Percentiles rank a stretch among this genome's conserved stretches.
Conservation (phyloP, 2,888 invertebrate genomes). For the Syrista parreyssii region DNA sequence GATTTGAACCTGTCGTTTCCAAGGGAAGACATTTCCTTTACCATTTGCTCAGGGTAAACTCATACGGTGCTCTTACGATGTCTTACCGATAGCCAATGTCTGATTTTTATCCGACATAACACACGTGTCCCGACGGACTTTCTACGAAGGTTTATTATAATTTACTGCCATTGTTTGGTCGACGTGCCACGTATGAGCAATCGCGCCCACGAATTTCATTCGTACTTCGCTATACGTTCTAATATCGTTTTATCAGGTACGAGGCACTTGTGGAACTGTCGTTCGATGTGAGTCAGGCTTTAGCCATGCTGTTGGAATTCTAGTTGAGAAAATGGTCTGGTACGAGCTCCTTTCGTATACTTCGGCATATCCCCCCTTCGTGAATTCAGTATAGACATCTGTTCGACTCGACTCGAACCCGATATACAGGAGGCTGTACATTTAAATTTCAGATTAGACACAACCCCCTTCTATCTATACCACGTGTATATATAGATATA, state of each 20-base stretch:
- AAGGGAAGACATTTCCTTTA: neutral
- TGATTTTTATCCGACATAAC: neutral
- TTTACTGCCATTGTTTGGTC: neutral
- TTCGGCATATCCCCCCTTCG: neutral
- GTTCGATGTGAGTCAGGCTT: neutral
- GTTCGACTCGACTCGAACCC: conserved; percentile 18
- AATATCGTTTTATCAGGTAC: neutral
- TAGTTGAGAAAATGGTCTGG: neutral
- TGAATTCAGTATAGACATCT: conserved; percentile 13
- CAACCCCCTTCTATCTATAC: neutral
- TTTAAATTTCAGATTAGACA: conserved; percentile 23
- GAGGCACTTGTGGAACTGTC: neutral
- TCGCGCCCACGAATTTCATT: neutral
- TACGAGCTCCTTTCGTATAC: neutral
- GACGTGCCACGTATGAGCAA: neutral
- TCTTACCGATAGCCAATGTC: neutral
- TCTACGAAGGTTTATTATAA: neutral
- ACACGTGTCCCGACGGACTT: neutral
- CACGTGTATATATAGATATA: neutral
- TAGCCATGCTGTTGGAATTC: neutral
- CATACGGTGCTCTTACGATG: neutral
- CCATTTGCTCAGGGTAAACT: neutral
- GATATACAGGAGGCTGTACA: conserved; percentile 19
- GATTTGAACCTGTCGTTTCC: neutral
- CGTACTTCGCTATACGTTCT: neutral